Evolutionary conservation across 2,113 vertebrate species (phyloP).

Genomic region (Scortum barcoo): DNA sequence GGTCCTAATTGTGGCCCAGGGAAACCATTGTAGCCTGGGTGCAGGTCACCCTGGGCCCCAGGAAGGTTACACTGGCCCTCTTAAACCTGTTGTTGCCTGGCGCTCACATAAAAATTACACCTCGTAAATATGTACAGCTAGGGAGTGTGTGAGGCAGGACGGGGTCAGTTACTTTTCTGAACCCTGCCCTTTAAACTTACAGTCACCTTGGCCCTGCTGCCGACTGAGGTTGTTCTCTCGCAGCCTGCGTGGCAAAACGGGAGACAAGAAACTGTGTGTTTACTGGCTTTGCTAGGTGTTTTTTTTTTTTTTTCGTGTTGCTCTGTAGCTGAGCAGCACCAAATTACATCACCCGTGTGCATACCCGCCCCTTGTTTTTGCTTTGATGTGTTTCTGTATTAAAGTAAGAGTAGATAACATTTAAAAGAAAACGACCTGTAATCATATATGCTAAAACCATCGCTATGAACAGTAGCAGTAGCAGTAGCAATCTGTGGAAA

Average conservation of each 20-base stretch:
- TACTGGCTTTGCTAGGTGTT: neutral
- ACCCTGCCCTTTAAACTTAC: conserved; percentile 79
- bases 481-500: too few species aligned
- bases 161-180: conserved; percentile 80
- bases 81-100: conserved; percentile 86
- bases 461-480: too few species aligned
- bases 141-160: conserved; percentile 68
- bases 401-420: too few species aligned
- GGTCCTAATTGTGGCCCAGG: conserved; percentile 81
- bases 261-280: conserved; percentile 41
- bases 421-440: too few species aligned
- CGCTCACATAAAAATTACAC: conserved; percentile 86
- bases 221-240: conserved; percentile 45
- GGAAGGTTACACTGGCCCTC: conserved; percentile 82
- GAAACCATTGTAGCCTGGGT: conserved; percentile 71
- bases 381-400: conserved; percentile 1
- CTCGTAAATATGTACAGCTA: conserved; percentile 83
- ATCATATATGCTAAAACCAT: too few species aligned
- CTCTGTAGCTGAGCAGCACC: conserved; percentile 1
- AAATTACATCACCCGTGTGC: neutral
- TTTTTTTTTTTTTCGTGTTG: conserved; percentile 15
- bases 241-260: conserved; percentile 26
- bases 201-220: conserved; percentile 68
- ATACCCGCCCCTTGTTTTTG: neutral
- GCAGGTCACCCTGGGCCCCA: conserved; percentile 76